Evolutionary conservation across 2,113 vertebrate species (phyloP).

Genomic region (Hypanus sabinus): DNA sequence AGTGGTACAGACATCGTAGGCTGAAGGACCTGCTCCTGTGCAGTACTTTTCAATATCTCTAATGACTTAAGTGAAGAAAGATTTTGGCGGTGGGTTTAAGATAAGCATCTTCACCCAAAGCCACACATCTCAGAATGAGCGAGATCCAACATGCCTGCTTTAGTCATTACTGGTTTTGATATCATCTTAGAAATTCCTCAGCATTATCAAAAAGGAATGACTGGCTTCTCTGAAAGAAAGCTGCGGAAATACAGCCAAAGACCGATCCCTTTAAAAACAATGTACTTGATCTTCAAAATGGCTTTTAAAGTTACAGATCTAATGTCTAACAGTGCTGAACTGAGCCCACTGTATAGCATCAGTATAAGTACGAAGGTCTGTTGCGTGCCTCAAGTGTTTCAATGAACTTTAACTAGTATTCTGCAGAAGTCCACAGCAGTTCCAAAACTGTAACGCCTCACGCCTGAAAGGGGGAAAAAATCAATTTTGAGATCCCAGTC

Average conservation of each 20-base stretch:
- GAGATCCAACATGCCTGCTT: conserved; percentile 1
- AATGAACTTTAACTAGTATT: conserved; percentile 30
- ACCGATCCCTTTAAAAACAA: neutral
- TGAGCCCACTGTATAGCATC: conserved; percentile 2
- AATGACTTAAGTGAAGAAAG: conserved; percentile 12
- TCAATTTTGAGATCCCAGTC: neutral
- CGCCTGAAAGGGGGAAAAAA: neutral
- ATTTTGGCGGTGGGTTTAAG: conserved; percentile 5
- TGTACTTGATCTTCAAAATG: neutral
- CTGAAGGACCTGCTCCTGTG: no score
- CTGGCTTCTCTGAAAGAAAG: conserved; percentile 12
- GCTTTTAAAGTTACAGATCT: conserved; percentile 1
- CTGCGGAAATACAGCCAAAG: neutral
- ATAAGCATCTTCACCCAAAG: neutral
- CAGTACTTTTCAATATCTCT: no score
- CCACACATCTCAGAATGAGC: neutral
- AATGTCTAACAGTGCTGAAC: conserved; percentile 24
- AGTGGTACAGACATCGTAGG: no score
- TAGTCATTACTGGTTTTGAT: neutral
- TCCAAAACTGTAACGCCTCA: neutral
- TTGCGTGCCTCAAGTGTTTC: conserved; percentile 21
- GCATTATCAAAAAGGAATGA: neutral
- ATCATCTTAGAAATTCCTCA: conserved; percentile 21
- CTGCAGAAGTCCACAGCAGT: conserved; percentile 28
- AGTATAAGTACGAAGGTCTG: conserved; percentile 27